A percentile compares a stretch with the other conserved stretches of the same genome.
Evolutionary conservation across 2,113 vertebrate species (phyloP).

Genomic region (Platichthys flesus): DNA sequence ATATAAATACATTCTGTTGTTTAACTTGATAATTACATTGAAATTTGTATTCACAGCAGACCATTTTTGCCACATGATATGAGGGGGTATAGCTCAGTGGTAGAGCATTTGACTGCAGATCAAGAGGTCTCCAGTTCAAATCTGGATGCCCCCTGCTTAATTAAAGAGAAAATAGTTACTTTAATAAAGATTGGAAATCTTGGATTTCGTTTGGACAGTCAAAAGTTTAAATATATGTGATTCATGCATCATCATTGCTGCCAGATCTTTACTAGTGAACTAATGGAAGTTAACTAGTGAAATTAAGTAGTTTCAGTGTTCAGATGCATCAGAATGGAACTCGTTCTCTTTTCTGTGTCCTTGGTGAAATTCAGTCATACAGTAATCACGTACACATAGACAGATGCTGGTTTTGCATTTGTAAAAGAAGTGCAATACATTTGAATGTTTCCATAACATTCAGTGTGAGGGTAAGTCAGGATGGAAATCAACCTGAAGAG

Average conservation of each 20-base stretch:
- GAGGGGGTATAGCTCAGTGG: slow-evolving; percentile 80
- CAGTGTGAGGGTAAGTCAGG: not conserved
- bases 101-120: slow-evolving; percentile 89
- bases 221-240: too few species aligned
- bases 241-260: too few species aligned
- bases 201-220: too few species aligned
- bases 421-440: not conserved
- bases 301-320: too few species aligned
- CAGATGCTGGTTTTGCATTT: not conserved
- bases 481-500: not conserved
- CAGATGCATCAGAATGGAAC: not conserved
- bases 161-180: too few species aligned
- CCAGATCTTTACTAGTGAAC: too few species aligned
- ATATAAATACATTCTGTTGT: too few species aligned
- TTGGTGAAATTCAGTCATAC: not conserved
- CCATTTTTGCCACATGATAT: not conserved
- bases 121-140: slow-evolving; percentile 86
- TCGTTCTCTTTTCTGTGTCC: not conserved
- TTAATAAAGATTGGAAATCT: too few species aligned
- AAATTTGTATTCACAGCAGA: not conserved
- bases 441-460: not conserved
- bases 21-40: not conserved
- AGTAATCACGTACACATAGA: not conserved
- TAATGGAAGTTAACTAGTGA: too few species aligned
- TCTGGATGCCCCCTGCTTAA: slow-evolving; percentile 73